phyloP scores from a whole-genome alignment of 2,888 invertebrate genomes.

The Oithona nana region DNA sequence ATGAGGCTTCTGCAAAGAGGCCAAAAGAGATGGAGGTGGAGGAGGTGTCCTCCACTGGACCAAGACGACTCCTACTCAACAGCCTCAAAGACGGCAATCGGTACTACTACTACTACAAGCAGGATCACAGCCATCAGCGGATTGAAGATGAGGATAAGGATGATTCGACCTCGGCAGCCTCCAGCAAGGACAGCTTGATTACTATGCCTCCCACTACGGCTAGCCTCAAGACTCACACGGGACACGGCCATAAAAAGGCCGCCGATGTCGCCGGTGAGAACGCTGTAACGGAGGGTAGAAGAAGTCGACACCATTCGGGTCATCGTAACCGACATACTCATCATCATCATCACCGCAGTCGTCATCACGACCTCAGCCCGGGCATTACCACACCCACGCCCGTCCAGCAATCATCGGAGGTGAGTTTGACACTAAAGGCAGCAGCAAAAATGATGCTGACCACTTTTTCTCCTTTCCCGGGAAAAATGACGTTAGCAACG shows the following conservation, averaged over 20 bases:
- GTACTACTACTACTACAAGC: too few species aligned
- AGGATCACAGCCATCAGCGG: too few species aligned
- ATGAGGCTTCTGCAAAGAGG: background rate
- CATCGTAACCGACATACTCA: background rate
- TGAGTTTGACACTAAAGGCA: too few species aligned
- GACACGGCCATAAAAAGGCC: background rate
- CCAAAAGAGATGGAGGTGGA: background rate
- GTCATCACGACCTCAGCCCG: background rate
- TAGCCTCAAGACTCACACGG: slow-evolving; percentile 1
- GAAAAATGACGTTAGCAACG: too few species aligned
- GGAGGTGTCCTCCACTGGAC: background rate
- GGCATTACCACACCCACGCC: background rate
- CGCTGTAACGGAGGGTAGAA: background rate
- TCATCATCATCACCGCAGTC: background rate
- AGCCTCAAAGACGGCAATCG: too few species aligned
- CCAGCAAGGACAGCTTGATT: background rate
- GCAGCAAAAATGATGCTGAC: background rate
- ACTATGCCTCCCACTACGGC: background rate
- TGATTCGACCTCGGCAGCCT: background rate
- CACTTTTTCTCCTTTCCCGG: background rate
- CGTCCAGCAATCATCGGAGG: slow-evolving; percentile 3
- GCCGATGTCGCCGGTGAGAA: background rate
- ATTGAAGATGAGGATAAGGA: too few species aligned
- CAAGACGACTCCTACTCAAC: too few species aligned
- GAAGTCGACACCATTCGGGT: background rate